Evolutionary conservation across 1,140 invertebrate species (phyloP).

Genomic region (Zaprionus ornatus): DNA sequence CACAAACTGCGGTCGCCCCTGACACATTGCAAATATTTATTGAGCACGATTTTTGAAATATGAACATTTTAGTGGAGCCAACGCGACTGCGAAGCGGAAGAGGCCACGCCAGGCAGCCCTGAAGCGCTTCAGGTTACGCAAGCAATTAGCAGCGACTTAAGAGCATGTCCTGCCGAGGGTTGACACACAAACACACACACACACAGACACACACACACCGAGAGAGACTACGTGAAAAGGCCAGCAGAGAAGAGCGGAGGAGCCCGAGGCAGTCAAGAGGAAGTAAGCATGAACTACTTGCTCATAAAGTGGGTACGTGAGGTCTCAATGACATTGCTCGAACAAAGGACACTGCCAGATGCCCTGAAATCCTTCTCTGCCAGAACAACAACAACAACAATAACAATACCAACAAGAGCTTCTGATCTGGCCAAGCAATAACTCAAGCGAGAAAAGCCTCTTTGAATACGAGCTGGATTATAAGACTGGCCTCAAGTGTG

Average conservation of each 20-base stretch:
- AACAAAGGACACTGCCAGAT: conserved; percentile 64
- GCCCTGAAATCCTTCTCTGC: not conserved
- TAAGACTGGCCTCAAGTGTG: not conserved
- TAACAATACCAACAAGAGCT: conserved; percentile 24
- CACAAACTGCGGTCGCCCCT: conserved; percentile 4
- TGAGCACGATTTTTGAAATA: conserved; percentile 80
- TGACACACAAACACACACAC: conserved; percentile 50
- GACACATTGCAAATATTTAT: conserved; percentile 74
- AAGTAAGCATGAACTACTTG: conserved; percentile 70
- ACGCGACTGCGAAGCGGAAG: conserved; percentile 33
- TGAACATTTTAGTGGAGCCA: conserved; percentile 61
- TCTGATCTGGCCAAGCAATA: conserved; percentile 31
- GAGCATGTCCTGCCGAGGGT: conserved; percentile 45
- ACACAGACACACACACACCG: not conserved
- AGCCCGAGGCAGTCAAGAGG: conserved; percentile 57
- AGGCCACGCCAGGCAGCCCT: conserved; percentile 4
- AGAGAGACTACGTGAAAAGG: conserved; percentile 50
- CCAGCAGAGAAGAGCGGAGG: conserved; percentile 41
- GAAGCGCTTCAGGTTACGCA: conserved; percentile 72
- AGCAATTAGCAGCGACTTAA: conserved; percentile 76
- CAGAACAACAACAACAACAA: conserved; percentile 4
- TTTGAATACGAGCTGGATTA: conserved; percentile 22
- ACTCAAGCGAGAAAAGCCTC: conserved; percentile 39
- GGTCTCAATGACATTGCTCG: conserved; percentile 54
- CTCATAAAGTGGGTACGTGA: conserved; percentile 39